These are phyloP conservation scores for Aleiodes alternator DNA, from an alignment of 2,888 invertebrate genomes.

Conservation along the genomic window DNA sequence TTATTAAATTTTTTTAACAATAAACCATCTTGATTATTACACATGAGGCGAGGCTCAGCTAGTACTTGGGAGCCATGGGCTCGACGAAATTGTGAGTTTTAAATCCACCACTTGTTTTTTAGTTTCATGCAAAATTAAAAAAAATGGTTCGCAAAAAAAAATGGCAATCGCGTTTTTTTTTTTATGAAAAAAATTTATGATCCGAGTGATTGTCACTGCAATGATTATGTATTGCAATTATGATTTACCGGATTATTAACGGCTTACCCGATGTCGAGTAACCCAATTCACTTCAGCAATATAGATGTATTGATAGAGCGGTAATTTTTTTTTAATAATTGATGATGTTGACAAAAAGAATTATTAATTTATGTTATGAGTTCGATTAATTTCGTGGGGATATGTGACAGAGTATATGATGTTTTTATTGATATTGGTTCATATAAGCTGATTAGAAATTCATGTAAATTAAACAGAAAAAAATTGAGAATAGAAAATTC, in stretches of 20 bases:
- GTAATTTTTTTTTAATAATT: constrained; percentile 22
- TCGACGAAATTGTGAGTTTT: constrained; percentile 68
- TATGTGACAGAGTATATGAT: no score
- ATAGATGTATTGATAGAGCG: constrained; percentile 37
- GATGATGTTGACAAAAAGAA: constrained; percentile 28
- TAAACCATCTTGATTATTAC: constrained; percentile 20
- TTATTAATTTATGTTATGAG: constrained; percentile 25
- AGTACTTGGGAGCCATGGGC: constrained; percentile 68
- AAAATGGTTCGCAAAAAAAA: background rate
- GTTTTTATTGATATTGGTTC: no score
- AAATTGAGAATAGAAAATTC: no score
- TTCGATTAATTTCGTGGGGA: background rate
- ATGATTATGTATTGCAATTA: constrained; percentile 44
- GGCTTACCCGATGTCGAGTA: constrained; percentile 30
- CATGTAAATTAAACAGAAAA: no score
- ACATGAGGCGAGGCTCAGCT: constrained; percentile 70
- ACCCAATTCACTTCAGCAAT: constrained; percentile 46
- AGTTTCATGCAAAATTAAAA: background rate
- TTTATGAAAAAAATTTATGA: background rate
- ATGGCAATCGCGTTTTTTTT: background rate
- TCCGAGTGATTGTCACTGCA: constrained; percentile 4
- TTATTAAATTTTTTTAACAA: background rate
- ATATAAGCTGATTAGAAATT: no score
- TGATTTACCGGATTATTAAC: constrained; percentile 50
- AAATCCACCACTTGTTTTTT: background rate